Conservation (phyloP, 2,888 invertebrate genomes). For the Belgica antarctica region DNA sequence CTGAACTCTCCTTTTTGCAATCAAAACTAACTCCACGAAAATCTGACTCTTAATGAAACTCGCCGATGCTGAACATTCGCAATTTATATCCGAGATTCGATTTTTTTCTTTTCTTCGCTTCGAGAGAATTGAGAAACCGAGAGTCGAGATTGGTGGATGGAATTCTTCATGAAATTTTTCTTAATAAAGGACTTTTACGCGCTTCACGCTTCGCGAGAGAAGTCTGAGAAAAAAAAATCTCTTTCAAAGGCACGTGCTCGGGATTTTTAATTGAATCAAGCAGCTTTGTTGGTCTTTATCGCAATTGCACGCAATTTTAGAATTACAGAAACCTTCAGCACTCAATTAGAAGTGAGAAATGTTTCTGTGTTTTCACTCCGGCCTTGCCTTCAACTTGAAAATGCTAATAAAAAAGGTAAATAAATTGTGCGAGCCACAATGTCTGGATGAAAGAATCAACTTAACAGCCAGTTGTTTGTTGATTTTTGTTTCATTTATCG, state of each 20-base stretch:
- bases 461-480: neutral
- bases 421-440: slow-evolving; percentile 20
- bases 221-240: neutral
- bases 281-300: neutral
- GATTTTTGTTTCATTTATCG: neutral
- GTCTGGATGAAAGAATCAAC: neutral
- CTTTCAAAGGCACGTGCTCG: neutral
- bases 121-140: slow-evolving; percentile 4
- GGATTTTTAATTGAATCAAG: neutral
- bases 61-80: slow-evolving; percentile 16
- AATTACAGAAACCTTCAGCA: neutral
- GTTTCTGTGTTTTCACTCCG: neutral
- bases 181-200: neutral
- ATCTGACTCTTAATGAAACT: slow-evolving; percentile 6
- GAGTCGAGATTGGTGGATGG: neutral
- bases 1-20: neutral
- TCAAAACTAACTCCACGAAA: slow-evolving; percentile 18
- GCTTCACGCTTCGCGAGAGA: neutral
- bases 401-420: neutral
- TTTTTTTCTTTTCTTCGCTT: neutral
- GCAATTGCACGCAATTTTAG: too few relatives aligned
- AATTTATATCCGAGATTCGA: slow-evolving; percentile 12
- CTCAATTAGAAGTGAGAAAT: neutral
- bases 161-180: neutral
- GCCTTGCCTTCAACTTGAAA: too few relatives aligned